Evolutionary conservation across 2,888 invertebrate species (phyloP).

Genomic region (Scaptomyza reducta): DNA sequence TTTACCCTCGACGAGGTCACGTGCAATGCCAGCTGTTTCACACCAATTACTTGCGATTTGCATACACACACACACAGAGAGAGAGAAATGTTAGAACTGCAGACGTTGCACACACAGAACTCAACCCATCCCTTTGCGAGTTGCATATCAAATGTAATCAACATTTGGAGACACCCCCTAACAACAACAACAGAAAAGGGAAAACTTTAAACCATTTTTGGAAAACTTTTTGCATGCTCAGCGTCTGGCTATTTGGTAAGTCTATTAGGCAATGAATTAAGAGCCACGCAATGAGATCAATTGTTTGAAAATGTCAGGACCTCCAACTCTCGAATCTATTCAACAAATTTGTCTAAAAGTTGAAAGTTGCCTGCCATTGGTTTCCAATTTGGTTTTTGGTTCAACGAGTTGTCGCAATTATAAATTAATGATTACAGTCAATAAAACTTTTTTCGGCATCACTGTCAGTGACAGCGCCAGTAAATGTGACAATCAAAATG

Average conservation of each 20-base stretch:
- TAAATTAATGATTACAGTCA: slow-evolving; percentile 71
- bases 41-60: slow-evolving; percentile 78
- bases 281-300: slow-evolving; percentile 77
- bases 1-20: slow-evolving; percentile 53
- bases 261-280: slow-evolving; percentile 79
- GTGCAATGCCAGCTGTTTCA: slow-evolving; percentile 72
- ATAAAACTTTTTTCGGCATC: slow-evolving; percentile 4
- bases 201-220: slow-evolving; percentile 36
- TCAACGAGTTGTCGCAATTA: slow-evolving; percentile 53
- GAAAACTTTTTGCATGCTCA: slow-evolving; percentile 31
- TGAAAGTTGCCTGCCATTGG: slow-evolving; percentile 53
- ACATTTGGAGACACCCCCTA: slow-evolving; percentile 43
- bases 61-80: slow-evolving; percentile 48
- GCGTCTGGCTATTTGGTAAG: slow-evolving; percentile 23
- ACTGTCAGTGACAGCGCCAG: slow-evolving; percentile 9
- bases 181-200: background rate
- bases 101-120: slow-evolving; percentile 18
- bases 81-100: slow-evolving; percentile 71
- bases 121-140: background rate
- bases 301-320: slow-evolving; percentile 67
- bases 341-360: slow-evolving; percentile 72
- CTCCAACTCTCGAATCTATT: slow-evolving; percentile 64
- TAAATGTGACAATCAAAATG: background rate
- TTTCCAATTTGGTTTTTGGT: slow-evolving; percentile 2
- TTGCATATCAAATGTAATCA: slow-evolving; percentile 80